phyloP scores from a whole-genome alignment of 2,113 vertebrate genomes.

The Panthera tigris region DNA sequence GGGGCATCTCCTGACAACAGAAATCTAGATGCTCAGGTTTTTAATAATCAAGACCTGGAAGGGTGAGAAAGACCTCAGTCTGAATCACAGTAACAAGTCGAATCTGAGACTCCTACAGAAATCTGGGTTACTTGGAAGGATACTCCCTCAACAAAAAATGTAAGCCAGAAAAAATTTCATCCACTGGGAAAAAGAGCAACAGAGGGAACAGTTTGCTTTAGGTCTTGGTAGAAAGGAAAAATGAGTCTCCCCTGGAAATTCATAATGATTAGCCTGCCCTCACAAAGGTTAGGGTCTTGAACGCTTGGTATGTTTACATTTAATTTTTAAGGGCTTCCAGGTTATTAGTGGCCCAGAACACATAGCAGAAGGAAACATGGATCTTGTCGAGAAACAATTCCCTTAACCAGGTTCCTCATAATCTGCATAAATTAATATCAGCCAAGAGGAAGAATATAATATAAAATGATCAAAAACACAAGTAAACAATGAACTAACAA shows the following conservation, averaged over 20 bases:
- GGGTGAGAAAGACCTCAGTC: not conserved
- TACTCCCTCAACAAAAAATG: not conserved
- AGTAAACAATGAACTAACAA: not conserved
- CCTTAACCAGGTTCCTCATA: not conserved
- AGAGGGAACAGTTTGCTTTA: not conserved
- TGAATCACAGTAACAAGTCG: not conserved
- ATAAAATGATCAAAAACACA: constrained; percentile 21
- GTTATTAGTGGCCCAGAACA: not conserved
- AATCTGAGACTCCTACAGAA: not conserved
- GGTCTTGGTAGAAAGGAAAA: not conserved
- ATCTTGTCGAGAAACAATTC: not conserved
- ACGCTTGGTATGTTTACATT: not conserved
- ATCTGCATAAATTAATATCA: not conserved
- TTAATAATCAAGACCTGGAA: not conserved
- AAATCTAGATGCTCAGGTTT: not conserved
- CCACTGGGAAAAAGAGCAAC: not conserved
- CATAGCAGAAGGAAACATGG: not conserved
- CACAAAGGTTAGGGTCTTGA: not conserved
- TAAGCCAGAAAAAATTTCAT: not conserved
- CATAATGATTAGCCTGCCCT: not conserved
- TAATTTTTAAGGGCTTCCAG: not conserved
- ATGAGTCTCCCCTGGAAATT: not conserved
- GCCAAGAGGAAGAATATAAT: not conserved
- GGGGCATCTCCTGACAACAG: not conserved
- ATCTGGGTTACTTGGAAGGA: not conserved